These are phyloP conservation scores for human DNA, from an alignment of 2,113 vertebrate genomes.

Conservation along the genomic window DNA sequence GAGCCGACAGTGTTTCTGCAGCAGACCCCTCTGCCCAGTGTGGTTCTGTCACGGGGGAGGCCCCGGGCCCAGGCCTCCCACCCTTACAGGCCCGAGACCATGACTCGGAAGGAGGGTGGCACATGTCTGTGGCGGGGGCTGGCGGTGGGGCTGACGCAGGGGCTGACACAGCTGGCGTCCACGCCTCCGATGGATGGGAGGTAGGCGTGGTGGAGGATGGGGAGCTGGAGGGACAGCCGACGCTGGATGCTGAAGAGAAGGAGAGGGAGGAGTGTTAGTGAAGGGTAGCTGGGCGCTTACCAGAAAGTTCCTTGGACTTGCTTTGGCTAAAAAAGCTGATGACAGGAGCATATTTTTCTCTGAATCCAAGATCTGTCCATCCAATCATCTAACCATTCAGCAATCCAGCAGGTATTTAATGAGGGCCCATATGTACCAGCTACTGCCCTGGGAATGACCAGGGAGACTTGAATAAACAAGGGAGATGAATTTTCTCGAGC, in stretches of 20 bases:
- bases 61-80: slow-evolving; percentile 83
- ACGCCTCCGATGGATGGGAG: slow-evolving; percentile 99
- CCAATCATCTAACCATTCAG: not conserved
- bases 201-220: slow-evolving; percentile 98
- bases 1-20: slow-evolving; percentile 79
- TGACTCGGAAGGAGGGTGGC: slow-evolving; percentile 98
- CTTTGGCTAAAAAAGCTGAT: slow-evolving; percentile 42
- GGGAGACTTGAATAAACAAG: not conserved
- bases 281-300: not conserved
- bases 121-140: slow-evolving; percentile 99
- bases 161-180: slow-evolving; percentile 97
- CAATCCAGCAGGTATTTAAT: not conserved
- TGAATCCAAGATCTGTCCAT: not conserved
- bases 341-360: not conserved
- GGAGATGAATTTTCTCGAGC: not conserved
- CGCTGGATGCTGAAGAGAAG: slow-evolving; percentile 93
- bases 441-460: not conserved
- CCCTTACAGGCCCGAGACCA: slow-evolving; percentile 98
- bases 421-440: not conserved
- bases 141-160: slow-evolving; percentile 95
- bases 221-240: slow-evolving; percentile 97
- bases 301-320: not conserved
- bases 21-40: slow-evolving; percentile 82
- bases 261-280: not conserved
- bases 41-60: slow-evolving; percentile 86